A percentile compares a stretch with the other conserved stretches of the same genome.
These are phyloP conservation scores for Rhagoletis zephyria DNA, from an alignment of 1,140 invertebrate genomes.

Conservation along the genomic window DNA sequence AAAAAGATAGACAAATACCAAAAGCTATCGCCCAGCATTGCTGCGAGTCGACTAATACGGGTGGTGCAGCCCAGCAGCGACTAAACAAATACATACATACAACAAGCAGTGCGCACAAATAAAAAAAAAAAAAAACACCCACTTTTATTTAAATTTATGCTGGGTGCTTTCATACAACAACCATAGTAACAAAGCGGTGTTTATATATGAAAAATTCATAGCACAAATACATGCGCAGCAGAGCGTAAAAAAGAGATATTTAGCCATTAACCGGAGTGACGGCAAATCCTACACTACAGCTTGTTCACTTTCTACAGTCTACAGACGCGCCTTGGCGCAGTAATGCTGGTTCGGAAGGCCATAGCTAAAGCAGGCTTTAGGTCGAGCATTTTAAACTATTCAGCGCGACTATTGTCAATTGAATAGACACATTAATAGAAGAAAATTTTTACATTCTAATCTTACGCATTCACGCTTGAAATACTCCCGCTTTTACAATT, in stretches of 20 bases:
- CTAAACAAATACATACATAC: conserved; percentile 19
- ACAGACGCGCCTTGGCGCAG: too few relatives aligned
- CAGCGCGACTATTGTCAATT: too few relatives aligned
- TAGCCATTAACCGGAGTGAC: neutral
- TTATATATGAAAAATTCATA: neutral
- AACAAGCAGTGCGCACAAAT: neutral
- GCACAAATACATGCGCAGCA: neutral
- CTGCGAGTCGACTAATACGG: neutral
- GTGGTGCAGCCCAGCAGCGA: neutral
- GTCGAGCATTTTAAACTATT: too few relatives aligned
- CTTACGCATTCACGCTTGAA: too few relatives aligned
- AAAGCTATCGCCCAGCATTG: neutral
- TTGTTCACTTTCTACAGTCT: too few relatives aligned
- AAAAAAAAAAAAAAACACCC: neutral
- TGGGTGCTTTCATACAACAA: neutral
- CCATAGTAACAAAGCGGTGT: neutral
- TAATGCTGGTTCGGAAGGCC: too few relatives aligned
- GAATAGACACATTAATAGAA: too few relatives aligned
- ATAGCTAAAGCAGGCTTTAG: too few relatives aligned
- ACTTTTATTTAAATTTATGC: conserved; percentile 15
- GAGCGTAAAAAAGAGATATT: conserved; percentile 1
- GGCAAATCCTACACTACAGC: neutral
- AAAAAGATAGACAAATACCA: neutral
- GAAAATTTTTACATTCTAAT: too few relatives aligned
- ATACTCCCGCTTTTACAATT: too few relatives aligned